Evolutionary conservation across 2,888 invertebrate genomes (phyloP).

Genomic region (Rugalucina vietnamica): DNA sequence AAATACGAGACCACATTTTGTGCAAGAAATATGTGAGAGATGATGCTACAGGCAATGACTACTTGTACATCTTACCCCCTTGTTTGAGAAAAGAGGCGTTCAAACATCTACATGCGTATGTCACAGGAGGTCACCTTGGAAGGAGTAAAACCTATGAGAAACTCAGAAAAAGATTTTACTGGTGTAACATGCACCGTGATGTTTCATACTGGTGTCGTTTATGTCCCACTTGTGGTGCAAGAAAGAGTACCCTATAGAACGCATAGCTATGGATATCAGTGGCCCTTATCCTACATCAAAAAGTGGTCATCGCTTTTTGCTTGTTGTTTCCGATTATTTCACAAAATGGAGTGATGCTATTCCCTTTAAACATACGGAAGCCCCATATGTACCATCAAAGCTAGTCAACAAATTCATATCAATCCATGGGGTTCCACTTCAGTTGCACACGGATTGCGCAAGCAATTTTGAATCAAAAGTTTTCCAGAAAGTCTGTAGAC

Average conservation of each 20-base stretch:
- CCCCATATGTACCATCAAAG: constrained; percentile 25
- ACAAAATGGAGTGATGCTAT: constrained; percentile 46
- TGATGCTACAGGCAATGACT: not conserved
- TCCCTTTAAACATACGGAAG: constrained; percentile 19
- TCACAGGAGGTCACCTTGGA: constrained; percentile 41
- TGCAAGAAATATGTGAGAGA: not conserved
- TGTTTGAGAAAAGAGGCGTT: constrained; percentile 5
- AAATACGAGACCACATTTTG: not conserved
- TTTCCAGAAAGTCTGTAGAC: constrained; percentile 29
- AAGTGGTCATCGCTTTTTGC: constrained; percentile 25
- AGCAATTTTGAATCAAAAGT: constrained; percentile 36
- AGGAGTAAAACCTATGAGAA: constrained; percentile 20
- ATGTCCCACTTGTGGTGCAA: constrained; percentile 26
- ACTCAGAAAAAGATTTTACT: constrained; percentile 31
- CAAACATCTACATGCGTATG: constrained; percentile 7
- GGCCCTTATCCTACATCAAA: constrained; percentile 36
- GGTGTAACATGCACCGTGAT: constrained; percentile 26
- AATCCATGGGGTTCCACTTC: constrained; percentile 27
- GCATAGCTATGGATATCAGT: constrained; percentile 32
- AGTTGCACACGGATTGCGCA: constrained; percentile 32
- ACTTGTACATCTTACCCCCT: not conserved
- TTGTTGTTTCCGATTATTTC: constrained; percentile 39
- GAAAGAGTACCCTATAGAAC: constrained; percentile 34
- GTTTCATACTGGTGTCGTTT: constrained; percentile 24
- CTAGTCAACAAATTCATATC: constrained; percentile 29